A percentile compares a stretch with the other conserved stretches of the same genome.
Conservation (phyloP, 2,888 invertebrate species). For the Drosophila subquinaria region DNA sequence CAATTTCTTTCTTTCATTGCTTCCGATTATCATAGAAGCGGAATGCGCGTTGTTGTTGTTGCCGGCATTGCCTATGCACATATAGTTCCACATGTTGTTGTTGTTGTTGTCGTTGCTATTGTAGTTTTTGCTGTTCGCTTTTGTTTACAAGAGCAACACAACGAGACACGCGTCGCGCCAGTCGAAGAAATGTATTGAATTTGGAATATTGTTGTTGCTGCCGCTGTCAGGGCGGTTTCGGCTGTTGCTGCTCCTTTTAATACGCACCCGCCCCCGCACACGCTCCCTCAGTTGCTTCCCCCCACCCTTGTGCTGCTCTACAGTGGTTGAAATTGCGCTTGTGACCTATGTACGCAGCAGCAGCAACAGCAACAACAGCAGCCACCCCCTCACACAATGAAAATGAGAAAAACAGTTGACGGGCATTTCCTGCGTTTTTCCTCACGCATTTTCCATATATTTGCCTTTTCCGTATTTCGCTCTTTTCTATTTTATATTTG, state of each 20-base stretch:
- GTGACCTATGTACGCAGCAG: constrained; percentile 44
- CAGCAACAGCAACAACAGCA: constrained; percentile 17
- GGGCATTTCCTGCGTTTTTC: constrained; percentile 53
- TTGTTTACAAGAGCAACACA: constrained; percentile 64
- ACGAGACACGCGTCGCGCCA: constrained; percentile 42
- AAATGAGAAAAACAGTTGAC: constrained; percentile 29
- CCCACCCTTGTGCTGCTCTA: constrained; percentile 18
- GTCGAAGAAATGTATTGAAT: constrained; percentile 38
- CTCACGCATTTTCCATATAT: constrained; percentile 56
- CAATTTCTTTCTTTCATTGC: constrained; percentile 75
- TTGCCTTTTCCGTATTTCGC: constrained; percentile 33
- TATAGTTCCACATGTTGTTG: constrained; percentile 33
- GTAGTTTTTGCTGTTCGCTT: constrained; percentile 43
- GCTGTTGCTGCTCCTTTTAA: constrained; percentile 47
- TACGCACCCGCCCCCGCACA: constrained; percentile 27
- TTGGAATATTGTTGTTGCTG: constrained; percentile 24
- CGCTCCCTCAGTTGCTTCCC: constrained; percentile 19
- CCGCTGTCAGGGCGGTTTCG: constrained; percentile 57
- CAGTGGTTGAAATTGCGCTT: constrained; percentile 66
- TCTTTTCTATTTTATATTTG: constrained; percentile 10
- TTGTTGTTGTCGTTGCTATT: constrained; percentile 45
- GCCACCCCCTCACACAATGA: constrained; percentile 28
- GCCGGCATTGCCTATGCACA: constrained; percentile 49
- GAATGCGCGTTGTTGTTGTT: constrained; percentile 43
- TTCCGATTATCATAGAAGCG: constrained; percentile 69